A percentile compares a stretch with the other conserved stretches of the same genome.
These are phyloP conservation scores for Planiliza haematocheilus DNA, from an alignment of 2,113 vertebrate species.

Conservation along the genomic window DNA sequence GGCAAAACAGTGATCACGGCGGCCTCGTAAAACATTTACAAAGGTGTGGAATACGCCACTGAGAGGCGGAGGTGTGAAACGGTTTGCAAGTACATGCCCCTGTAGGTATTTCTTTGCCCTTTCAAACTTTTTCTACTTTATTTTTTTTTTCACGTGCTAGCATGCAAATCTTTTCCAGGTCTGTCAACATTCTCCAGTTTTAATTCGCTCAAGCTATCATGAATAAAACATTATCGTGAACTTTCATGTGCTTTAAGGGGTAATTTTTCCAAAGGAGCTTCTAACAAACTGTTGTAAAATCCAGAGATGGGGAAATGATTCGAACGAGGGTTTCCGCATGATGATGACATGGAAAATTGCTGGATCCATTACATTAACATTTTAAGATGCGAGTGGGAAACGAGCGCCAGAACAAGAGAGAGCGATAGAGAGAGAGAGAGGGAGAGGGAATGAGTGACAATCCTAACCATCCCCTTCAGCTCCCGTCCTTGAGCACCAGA, in stretches of 20 bases:
- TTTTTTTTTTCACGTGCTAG: neutral
- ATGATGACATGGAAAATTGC: constrained; percentile 44
- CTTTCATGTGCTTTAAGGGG: neutral
- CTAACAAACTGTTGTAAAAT: constrained; percentile 8
- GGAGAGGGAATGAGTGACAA: constrained; percentile 40
- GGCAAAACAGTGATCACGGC: constrained; percentile 34
- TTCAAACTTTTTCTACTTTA: too few relatives aligned
- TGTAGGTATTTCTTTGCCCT: neutral
- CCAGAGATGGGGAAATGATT: neutral
- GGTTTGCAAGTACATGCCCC: constrained; percentile 1
- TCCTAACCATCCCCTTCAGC: constrained; percentile 47
- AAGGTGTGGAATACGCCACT: constrained; percentile 53
- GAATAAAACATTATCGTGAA: neutral
- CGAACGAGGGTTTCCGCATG: constrained; percentile 24
- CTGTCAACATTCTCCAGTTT: too few relatives aligned
- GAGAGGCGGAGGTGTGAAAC: constrained; percentile 19
- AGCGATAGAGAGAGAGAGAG: constrained; percentile 6
- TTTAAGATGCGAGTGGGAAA: constrained; percentile 26
- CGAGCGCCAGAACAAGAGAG: too few relatives aligned
- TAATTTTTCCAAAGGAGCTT: neutral
- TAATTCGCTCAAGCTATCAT: neutral
- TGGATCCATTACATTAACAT: constrained; percentile 43
- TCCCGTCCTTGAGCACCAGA: constrained; percentile 51
- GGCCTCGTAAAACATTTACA: constrained; percentile 53
- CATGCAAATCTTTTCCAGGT: constrained; percentile 10